Evolutionary conservation across 2,113 vertebrate genomes (phyloP).

Genomic region (Polyodon spathula): DNA sequence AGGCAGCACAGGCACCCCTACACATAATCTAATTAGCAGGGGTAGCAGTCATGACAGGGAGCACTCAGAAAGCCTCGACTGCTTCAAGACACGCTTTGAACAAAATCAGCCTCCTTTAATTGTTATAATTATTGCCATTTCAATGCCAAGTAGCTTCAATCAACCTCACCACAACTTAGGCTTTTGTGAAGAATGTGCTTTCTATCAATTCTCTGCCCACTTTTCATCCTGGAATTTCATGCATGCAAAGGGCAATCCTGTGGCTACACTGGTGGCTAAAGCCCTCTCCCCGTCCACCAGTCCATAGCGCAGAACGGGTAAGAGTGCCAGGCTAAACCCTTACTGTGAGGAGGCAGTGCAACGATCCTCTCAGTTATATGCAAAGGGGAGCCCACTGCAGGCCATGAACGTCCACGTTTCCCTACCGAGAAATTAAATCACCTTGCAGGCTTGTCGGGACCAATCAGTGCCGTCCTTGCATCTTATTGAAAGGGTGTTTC

Average conservation of each 20-base stretch:
- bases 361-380: no score
- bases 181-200: constrained; percentile 2
- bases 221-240: constrained; percentile 7
- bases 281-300: not conserved
- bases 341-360: not conserved
- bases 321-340: not conserved
- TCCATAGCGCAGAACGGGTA: not conserved
- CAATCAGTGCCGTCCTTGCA: no score
- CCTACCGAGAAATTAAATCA: no score
- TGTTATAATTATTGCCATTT: constrained; percentile 49
- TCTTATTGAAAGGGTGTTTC: no score
- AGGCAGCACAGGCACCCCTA: constrained; percentile 36
- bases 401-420: no score
- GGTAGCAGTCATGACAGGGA: constrained; percentile 62
- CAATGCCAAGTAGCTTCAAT: constrained; percentile 43
- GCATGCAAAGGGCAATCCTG: constrained; percentile 3
- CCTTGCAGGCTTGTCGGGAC: no score
- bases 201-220: constrained; percentile 1
- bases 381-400: no score
- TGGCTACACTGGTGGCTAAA: not conserved
- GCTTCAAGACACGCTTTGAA: constrained; percentile 42
- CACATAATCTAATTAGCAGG: constrained; percentile 49
- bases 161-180: constrained; percentile 12
- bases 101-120: constrained; percentile 47
- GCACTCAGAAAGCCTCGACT: constrained; percentile 33